These are phyloP conservation scores for Betta splendens DNA, from an alignment of 2,797 vertebrate species.

Conservation along the genomic window DNA sequence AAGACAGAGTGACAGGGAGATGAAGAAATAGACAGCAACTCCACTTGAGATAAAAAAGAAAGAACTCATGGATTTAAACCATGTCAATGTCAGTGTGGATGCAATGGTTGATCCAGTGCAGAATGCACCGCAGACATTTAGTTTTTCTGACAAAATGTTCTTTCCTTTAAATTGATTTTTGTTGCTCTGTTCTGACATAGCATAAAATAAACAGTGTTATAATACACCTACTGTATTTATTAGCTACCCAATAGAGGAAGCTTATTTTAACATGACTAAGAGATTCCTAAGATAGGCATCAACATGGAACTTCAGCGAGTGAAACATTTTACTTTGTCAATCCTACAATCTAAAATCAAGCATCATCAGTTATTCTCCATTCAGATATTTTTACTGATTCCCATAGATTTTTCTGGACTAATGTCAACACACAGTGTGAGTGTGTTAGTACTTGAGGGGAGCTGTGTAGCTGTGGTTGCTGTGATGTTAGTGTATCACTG, in stretches of 20 bases:
- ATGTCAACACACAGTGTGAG: conserved; percentile 13
- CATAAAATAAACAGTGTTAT: not conserved
- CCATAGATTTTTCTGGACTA: conserved; percentile 5
- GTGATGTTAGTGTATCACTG: conserved; percentile 1
- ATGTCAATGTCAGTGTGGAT: not conserved
- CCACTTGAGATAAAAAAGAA: conserved; percentile 47
- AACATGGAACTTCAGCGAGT: not conserved
- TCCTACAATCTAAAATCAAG: conserved; percentile 1
- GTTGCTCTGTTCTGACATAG: not conserved
- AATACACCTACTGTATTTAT: no score
- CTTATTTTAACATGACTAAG: no score
- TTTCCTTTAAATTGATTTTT: not conserved
- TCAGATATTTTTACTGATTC: conserved; percentile 11
- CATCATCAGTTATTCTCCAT: conserved; percentile 6
- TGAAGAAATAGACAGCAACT: conserved; percentile 39
- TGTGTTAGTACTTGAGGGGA: conserved; percentile 13
- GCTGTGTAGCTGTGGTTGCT: conserved; percentile 12
- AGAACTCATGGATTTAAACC: no score
- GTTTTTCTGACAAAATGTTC: not conserved
- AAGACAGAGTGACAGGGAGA: conserved; percentile 36
- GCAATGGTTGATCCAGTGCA: not conserved
- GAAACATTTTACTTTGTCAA: not conserved
- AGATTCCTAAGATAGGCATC: no score
- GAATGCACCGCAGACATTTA: not conserved
- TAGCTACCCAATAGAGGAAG: no score